Conservation (phyloP, 2,797 vertebrate species). For the Bucorvus abyssinicus region DNA sequence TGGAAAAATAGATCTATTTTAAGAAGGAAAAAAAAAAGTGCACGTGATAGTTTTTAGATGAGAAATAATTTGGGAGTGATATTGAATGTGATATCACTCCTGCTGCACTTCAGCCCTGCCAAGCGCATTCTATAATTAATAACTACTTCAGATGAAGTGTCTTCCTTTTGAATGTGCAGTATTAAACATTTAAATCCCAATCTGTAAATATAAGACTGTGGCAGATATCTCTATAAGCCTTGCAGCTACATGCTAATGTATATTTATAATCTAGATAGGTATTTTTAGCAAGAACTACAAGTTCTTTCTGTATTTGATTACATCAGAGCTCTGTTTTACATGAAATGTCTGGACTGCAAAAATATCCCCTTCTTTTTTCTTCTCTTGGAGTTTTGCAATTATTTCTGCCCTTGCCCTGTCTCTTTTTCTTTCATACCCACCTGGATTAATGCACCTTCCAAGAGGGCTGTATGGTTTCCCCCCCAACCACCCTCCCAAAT, state of each 20-base stretch:
- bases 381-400: neutral
- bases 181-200: constrained; percentile 62
- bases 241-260: neutral
- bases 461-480: neutral
- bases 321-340: constrained; percentile 20
- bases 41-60: constrained; percentile 3
- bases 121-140: constrained; percentile 59
- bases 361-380: neutral
- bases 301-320: constrained; percentile 40
- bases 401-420: neutral
- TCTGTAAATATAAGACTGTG: constrained; percentile 42
- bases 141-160: constrained; percentile 42
- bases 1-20: constrained; percentile 41
- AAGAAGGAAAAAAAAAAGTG: neutral
- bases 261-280: constrained; percentile 45
- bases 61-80: constrained; percentile 48
- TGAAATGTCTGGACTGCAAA: neutral
- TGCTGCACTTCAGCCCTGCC: constrained; percentile 1
- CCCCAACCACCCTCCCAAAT: neutral
- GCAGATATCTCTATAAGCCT: constrained; percentile 30
- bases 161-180: constrained; percentile 37
- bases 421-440: neutral
- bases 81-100: constrained; percentile 15
- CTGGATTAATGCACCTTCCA: neutral
- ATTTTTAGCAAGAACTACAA: constrained; percentile 58